Evolutionary conservation across 2,888 invertebrate genomes (phyloP).

Genomic region (Cylloceria caligata): DNA sequence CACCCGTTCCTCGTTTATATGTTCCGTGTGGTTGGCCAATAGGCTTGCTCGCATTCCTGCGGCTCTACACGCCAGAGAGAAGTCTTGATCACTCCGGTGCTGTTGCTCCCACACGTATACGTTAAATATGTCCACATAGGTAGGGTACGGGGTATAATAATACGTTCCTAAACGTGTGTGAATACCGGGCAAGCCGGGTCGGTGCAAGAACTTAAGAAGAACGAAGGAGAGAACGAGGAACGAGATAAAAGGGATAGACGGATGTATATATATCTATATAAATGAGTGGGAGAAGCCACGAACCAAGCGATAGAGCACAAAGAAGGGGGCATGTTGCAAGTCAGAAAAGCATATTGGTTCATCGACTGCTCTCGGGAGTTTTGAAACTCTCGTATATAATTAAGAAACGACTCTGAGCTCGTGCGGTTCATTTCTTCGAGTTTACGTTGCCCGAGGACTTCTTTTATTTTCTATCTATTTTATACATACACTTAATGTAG

Average conservation of each 20-base stretch:
- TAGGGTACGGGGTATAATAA: conserved; percentile 19
- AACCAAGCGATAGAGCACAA: conserved; percentile 44
- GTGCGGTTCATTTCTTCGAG: conserved; percentile 67
- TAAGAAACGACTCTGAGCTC: conserved; percentile 78
- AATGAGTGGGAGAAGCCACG: conserved; percentile 55
- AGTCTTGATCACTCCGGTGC: conserved; percentile 30
- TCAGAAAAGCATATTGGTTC: conserved; percentile 83
- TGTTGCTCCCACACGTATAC: conserved; percentile 64
- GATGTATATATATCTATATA: not conserved
- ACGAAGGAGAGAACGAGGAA: conserved; percentile 55
- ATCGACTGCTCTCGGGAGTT: conserved; percentile 79
- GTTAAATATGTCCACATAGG: conserved; percentile 67
- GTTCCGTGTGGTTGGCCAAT: conserved; percentile 78
- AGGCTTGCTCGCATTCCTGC: conserved; percentile 82
- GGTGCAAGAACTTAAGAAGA: conserved; percentile 46
- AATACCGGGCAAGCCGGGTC: not conserved
- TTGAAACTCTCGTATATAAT: conserved; percentile 82
- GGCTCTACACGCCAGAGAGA: conserved; percentile 68
- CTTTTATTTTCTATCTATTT: conserved; percentile 14
- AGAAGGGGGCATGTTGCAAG: conserved; percentile 77
- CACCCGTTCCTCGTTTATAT: conserved; percentile 14
- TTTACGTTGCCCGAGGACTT: conserved; percentile 53
- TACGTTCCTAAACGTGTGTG: conserved; percentile 30
- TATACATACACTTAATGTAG: not conserved
- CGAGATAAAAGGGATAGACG: conserved; percentile 65